A percentile compares a stretch with the other conserved stretches of the same genome.
Evolutionary conservation across 2,113 vertebrate genomes (phyloP).

Genomic region (Siphamia tubifer): DNA sequence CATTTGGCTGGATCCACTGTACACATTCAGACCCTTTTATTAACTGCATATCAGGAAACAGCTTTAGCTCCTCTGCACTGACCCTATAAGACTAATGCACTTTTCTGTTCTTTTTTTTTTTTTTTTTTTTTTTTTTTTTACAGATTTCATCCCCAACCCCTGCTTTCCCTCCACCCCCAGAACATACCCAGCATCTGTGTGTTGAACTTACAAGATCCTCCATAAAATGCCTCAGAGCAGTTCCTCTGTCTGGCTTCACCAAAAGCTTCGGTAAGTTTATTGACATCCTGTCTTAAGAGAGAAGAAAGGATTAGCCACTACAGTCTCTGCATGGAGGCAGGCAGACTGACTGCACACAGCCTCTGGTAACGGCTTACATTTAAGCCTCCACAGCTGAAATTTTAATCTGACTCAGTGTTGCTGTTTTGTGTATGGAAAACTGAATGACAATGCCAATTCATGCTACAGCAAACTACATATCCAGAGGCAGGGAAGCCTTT

Average conservation of each 20-base stretch:
- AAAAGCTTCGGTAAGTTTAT: slow-evolving; percentile 50
- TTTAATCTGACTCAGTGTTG: neutral
- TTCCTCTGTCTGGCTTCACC: slow-evolving; percentile 54
- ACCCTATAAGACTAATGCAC: neutral
- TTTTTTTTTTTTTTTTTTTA: too few relatives aligned
- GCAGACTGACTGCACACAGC: slow-evolving; percentile 24
- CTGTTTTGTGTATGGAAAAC: slow-evolving; percentile 19
- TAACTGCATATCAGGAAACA: neutral
- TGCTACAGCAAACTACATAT: too few relatives aligned
- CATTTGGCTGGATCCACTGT: neutral
- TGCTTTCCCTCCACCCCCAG: neutral
- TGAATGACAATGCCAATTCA: slow-evolving; percentile 19
- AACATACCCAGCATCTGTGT: slow-evolving; percentile 46
- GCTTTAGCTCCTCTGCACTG: neutral
- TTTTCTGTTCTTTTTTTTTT: too few relatives aligned
- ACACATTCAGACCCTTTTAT: slow-evolving; percentile 2
- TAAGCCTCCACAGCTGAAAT: slow-evolving; percentile 44
- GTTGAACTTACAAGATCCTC: slow-evolving; percentile 41
- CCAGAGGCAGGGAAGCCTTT: too few relatives aligned
- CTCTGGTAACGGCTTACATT: slow-evolving; percentile 23
- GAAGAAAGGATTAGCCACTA: slow-evolving; percentile 33
- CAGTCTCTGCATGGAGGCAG: slow-evolving; percentile 28
- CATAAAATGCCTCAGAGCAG: slow-evolving; percentile 56
- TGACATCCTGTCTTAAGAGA: slow-evolving; percentile 54
- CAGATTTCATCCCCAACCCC: slow-evolving; percentile 7